Evolutionary conservation across 2,113 vertebrate species (phyloP).

Genomic region (Sminthopsis crassicaudata): DNA sequence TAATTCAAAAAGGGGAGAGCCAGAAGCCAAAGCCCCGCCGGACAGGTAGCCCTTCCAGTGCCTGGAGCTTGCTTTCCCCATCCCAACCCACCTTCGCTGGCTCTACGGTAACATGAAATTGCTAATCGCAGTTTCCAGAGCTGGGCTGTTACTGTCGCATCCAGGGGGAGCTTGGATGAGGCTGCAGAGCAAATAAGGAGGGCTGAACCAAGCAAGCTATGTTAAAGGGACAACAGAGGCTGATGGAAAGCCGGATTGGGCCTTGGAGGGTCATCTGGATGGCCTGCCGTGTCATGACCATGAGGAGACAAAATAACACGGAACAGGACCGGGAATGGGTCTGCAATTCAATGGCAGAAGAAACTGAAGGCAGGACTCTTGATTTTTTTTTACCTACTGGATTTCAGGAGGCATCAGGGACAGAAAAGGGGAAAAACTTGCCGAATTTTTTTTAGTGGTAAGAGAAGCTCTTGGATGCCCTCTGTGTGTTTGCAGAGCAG

Average conservation of each 20-base stretch:
- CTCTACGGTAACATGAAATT: conserved; percentile 40
- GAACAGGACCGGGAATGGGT: background rate
- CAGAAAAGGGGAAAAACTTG: background rate
- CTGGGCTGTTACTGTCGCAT: conserved; percentile 64
- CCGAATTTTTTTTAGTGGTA: conserved; percentile 7
- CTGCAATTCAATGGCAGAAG: background rate
- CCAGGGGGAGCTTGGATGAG: conserved; percentile 42
- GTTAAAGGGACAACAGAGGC: conserved; percentile 70
- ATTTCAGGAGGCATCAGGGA: conserved; percentile 27
- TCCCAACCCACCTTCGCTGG: background rate
- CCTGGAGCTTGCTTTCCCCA: background rate
- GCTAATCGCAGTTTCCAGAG: conserved; percentile 66
- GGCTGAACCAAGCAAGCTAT: conserved; percentile 51
- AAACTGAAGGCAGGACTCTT: background rate
- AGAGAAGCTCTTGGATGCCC: background rate
- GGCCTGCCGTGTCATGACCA: background rate
- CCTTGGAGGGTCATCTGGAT: background rate
- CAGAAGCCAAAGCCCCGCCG: background rate
- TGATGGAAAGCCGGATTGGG: background rate
- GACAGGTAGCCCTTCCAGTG: background rate
- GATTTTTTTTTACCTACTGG: background rate
- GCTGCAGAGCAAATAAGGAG: conserved; percentile 57
- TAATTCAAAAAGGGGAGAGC: background rate
- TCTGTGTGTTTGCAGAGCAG: background rate
- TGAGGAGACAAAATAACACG: background rate